These are phyloP conservation scores for Trichopoda pennipes DNA, from an alignment of 2,888 invertebrate genomes.

Conservation along the genomic window DNA sequence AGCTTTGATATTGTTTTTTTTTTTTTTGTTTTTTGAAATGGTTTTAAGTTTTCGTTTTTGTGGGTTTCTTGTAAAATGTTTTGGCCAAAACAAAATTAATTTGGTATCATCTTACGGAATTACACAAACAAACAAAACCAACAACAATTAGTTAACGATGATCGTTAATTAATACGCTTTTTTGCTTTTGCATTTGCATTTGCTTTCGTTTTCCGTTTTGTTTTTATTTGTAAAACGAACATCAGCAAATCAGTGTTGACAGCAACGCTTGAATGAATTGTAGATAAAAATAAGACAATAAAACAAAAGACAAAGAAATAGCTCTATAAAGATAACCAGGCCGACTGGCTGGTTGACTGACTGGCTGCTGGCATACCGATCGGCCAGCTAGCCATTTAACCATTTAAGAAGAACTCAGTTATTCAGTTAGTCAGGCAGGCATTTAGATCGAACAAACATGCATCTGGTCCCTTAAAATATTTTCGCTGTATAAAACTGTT, in stretches of 20 bases:
- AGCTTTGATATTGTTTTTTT: conserved; percentile 14
- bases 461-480: conserved; percentile 43
- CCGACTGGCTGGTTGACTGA: too few species aligned
- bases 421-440: conserved; percentile 18
- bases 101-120: conserved; percentile 80
- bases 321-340: too few species aligned
- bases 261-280: conserved; percentile 73
- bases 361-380: not conserved
- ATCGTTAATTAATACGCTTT: conserved; percentile 80
- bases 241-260: conserved; percentile 78
- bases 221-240: conserved; percentile 51
- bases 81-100: conserved; percentile 74
- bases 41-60: not conserved
- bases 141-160: conserved; percentile 80
- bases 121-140: conserved; percentile 77
- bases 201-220: conserved; percentile 6
- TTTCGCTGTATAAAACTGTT: conserved; percentile 48
- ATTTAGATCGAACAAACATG: conserved; percentile 26
- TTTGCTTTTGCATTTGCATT: conserved; percentile 58
- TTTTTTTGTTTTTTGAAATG: too few species aligned
- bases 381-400: not conserved
- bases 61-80: conserved; percentile 68
- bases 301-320: conserved; percentile 55
- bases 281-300: conserved; percentile 48
- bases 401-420: conserved; percentile 10